Conservation (phyloP, 2,113 vertebrate genomes). For the Trogon melanurus region DNA sequence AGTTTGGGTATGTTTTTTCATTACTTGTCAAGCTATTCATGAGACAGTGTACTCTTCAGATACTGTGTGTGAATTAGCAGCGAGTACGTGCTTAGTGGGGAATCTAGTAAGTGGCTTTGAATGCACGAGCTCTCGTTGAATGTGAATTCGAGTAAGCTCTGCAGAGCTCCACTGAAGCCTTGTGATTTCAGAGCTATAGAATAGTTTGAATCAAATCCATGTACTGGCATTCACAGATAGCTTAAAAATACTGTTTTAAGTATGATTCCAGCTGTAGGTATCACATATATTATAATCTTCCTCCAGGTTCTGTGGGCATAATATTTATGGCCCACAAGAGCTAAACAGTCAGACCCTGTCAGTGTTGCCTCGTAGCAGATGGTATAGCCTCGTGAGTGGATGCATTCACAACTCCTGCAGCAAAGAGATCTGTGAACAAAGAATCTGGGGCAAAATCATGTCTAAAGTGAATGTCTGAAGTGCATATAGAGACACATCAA, state of each 20-base stretch:
- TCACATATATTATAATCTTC: not conserved
- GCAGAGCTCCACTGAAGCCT: not conserved
- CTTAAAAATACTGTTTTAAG: not conserved
- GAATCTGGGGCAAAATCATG: not conserved
- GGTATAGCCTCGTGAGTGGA: not conserved
- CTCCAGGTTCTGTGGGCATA: not conserved
- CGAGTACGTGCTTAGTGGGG: not conserved
- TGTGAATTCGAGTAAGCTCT: not conserved
- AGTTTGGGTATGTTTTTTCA: not conserved
- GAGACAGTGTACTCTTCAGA: not conserved
- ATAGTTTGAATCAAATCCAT: not conserved
- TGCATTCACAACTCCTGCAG: not conserved
- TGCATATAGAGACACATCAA: not conserved
- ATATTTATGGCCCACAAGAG: constrained; percentile 27
- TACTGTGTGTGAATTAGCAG: not conserved
- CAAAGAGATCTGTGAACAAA: constrained; percentile 18
- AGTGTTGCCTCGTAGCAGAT: not conserved
- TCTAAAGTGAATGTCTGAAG: constrained; percentile 3
- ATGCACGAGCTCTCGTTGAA: not conserved
- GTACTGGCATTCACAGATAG: not conserved
- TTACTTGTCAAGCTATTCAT: not conserved
- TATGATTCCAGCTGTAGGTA: not conserved
- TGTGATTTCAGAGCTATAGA: not conserved
- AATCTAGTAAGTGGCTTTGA: not conserved
- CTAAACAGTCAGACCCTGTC: not conserved